These are phyloP conservation scores for Oppia nitens DNA, from an alignment of 1,140 invertebrate genomes.

Conservation along the genomic window DNA sequence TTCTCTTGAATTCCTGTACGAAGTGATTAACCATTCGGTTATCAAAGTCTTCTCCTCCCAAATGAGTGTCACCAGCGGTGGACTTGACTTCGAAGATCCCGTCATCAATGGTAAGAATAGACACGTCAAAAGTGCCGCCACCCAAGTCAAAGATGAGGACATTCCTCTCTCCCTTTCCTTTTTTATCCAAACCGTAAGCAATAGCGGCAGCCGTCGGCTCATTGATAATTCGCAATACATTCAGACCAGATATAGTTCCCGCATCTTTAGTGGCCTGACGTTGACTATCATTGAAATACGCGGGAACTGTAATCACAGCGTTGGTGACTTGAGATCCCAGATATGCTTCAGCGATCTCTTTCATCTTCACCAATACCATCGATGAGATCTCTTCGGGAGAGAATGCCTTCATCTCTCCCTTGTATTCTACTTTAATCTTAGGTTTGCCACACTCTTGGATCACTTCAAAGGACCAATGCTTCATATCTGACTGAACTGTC, in stretches of 20 bases:
- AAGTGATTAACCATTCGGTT: constrained; percentile 85
- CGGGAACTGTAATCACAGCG: constrained; percentile 80
- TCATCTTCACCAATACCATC: no score
- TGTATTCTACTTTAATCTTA: constrained; percentile 43
- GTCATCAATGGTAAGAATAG: constrained; percentile 84
- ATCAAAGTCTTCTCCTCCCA: no score
- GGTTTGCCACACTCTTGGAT: constrained; percentile 69
- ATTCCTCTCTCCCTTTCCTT: constrained; percentile 30
- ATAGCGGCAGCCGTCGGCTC: constrained; percentile 63
- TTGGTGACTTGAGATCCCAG: constrained; percentile 68
- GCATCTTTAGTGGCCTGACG: constrained; percentile 76
- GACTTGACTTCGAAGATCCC: constrained; percentile 89
- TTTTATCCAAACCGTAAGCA: constrained; percentile 67
- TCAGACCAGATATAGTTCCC: constrained; percentile 60
- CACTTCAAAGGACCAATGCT: constrained; percentile 76
- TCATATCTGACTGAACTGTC: constrained; percentile 79
- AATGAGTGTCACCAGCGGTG: constrained; percentile 93
- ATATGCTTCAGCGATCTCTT: constrained; percentile 81
- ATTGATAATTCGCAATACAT: no score
- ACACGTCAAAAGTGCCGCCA: constrained; percentile 94
- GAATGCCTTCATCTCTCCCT: constrained; percentile 63
- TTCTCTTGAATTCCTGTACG: constrained; percentile 97
- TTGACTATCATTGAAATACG: no score
- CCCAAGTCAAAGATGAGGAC: constrained; percentile 72
- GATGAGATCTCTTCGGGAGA: no score